These are phyloP conservation scores for Psilopogon haemacephalus DNA, from an alignment of 2,113 vertebrate species.

Conservation along the genomic window DNA sequence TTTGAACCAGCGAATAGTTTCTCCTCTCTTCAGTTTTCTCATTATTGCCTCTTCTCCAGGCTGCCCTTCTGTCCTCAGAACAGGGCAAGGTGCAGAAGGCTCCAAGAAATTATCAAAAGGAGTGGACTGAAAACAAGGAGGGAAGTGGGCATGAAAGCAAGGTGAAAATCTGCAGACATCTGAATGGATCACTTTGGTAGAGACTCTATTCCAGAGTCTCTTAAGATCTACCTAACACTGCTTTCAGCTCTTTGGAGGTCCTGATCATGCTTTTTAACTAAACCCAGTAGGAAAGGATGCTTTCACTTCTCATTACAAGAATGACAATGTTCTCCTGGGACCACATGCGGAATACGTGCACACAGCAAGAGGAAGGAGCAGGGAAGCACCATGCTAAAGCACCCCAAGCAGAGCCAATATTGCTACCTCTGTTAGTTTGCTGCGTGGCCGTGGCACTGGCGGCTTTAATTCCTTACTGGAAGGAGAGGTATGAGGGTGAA, in stretches of 20 bases:
- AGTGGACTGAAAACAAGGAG: conserved; percentile 61
- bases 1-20: conserved; percentile 77
- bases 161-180: not conserved
- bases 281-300: not conserved
- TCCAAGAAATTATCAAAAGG: conserved; percentile 76
- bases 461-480: not conserved
- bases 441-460: conserved; percentile 79
- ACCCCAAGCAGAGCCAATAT: not conserved
- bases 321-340: not conserved
- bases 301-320: not conserved
- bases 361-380: not conserved
- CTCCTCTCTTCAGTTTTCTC: conserved; percentile 67
- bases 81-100: not conserved
- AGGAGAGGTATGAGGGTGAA: not conserved
- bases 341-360: not conserved
- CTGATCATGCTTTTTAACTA: not conserved
- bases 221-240: not conserved
- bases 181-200: not conserved
- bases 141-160: not conserved
- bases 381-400: not conserved
- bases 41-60: conserved; percentile 43
- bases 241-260: not conserved
- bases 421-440: conserved; percentile 73
- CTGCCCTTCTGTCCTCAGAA: not conserved
- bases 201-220: not conserved